Base-by-base conservation (phyloP, 2,888 invertebrate genomes). In the Archips crataeganus region DNA sequence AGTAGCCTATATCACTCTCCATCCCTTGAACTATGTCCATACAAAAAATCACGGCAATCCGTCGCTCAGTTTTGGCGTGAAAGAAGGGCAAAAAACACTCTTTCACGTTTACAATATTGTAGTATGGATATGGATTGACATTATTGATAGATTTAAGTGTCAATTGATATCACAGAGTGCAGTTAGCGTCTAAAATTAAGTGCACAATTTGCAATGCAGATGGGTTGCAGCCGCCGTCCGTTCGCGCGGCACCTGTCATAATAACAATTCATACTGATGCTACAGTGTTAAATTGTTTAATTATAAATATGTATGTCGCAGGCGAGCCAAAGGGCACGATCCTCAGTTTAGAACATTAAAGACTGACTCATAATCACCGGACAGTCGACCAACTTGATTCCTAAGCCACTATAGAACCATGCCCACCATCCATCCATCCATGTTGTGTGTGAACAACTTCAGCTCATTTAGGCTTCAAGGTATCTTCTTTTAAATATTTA, bases 231-330 rank as follows among this genome's bases (percentile, higher is more conserved):
- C 6, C 54, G 49, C 49, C 2, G 54, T 5, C n/a, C 0, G 54
- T 3, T 23, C 32, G 57, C 57, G 15, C 36, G 60, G n/a, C 60
- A 39, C 60, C 11, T 39, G 60, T 60, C 60, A 60, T 60, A 60
- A 60, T 39, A 39, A 39, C 39, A 60, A 15, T 60, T 39, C 36
- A 39, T 60, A 59, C 32, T 32, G 3, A 59, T 13, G 4, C 32
- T 39, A 60, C 60, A 36, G 39, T 39, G 6, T 39, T 39, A 39
- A 39, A 39, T 60, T 39, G 39, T 60, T 60, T n/a, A 60, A 60
- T 60, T 39, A 60, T 36, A 39, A 60, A 39, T n/a, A 60, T 57
- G 32, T 23, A 54, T 4, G 5, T 2, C 4, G 36, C 39, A n/a
- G 36, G 10, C n/a, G 60, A 36, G 60, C 60, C 60, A 60, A 60